Conservation (phyloP, 2,797 vertebrate genomes). For the Adelosebastes latens region DNA sequence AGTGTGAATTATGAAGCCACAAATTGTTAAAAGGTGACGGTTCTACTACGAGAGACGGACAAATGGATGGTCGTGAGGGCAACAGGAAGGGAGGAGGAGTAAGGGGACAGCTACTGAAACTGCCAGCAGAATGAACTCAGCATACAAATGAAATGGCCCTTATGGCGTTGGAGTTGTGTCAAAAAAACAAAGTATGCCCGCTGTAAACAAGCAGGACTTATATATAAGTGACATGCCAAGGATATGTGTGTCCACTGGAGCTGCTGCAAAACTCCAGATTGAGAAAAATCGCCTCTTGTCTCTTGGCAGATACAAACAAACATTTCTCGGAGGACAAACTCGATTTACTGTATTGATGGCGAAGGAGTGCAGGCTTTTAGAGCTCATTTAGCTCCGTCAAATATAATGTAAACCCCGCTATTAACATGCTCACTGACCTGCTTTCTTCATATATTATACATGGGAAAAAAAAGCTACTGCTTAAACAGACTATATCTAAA, state of each 20-base stretch:
- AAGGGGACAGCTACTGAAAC: slow-evolving; percentile 82
- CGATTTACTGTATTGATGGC: slow-evolving; percentile 60
- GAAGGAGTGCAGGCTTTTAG: slow-evolving; percentile 69
- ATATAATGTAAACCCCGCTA: slow-evolving; percentile 71
- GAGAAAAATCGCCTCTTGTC: slow-evolving; percentile 42
- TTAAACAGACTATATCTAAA: slow-evolving; percentile 53
- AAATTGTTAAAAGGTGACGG: slow-evolving; percentile 43
- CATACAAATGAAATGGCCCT: slow-evolving; percentile 48
- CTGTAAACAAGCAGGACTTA: slow-evolving; percentile 46
- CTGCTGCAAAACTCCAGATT: slow-evolving; percentile 57
- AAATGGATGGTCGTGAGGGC: slow-evolving; percentile 40
- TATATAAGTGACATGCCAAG: slow-evolving; percentile 52
- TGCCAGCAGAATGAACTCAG: slow-evolving; percentile 80
- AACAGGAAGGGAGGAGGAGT: slow-evolving; percentile 48
- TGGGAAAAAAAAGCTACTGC: slow-evolving; percentile 30
- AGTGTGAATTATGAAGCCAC: slow-evolving; percentile 71
- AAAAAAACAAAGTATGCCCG: slow-evolving; percentile 29
- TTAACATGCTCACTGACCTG: slow-evolving; percentile 68
- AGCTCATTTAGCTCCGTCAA: slow-evolving; percentile 69
- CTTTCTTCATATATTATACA: slow-evolving; percentile 68
- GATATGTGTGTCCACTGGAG: slow-evolving; percentile 56
- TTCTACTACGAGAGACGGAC: slow-evolving; percentile 47
- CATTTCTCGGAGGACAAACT: slow-evolving; percentile 64
- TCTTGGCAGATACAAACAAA: slow-evolving; percentile 62
- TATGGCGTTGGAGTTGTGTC: slow-evolving; percentile 26